Percentiles rank a stretch among this genome's conserved stretches.
These are phyloP conservation scores for Psephotus haematonotus DNA, from an alignment of 2,113 vertebrate species.

Conservation along the genomic window DNA sequence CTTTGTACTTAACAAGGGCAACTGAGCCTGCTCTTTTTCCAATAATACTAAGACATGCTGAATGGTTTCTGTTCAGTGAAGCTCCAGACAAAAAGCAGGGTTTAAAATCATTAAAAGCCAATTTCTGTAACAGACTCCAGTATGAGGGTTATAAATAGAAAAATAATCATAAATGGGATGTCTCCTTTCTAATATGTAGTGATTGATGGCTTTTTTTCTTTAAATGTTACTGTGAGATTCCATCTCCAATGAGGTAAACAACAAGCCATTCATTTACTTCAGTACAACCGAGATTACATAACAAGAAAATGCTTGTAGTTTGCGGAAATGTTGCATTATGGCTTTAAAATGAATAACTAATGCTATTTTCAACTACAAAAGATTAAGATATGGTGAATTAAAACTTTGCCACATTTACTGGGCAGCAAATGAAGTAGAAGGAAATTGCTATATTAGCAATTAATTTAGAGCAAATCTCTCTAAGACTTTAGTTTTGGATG, in stretches of 20 bases:
- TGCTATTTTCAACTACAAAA: not conserved
- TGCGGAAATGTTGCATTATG: not conserved
- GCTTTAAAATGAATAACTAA: not conserved
- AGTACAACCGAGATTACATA: not conserved
- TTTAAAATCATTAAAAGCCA: not conserved
- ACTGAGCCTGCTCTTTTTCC: not conserved
- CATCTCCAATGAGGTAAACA: not conserved
- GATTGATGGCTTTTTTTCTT: not conserved
- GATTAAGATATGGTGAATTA: not conserved
- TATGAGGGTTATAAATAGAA: not conserved
- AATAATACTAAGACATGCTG: not conserved
- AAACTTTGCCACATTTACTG: not conserved
- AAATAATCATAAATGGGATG: not conserved
- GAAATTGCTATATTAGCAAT: constrained; percentile 19
- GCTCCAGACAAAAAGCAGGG: not conserved
- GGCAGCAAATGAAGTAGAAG: not conserved
- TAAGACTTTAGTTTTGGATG: not conserved
- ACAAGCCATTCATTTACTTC: not conserved
- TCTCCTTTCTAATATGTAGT: not conserved
- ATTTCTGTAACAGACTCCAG: not conserved
- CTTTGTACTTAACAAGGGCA: not conserved
- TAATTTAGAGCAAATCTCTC: not conserved
- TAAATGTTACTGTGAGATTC: not conserved
- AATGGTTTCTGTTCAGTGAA: not conserved
- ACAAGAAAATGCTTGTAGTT: not conserved